These are phyloP conservation scores for Anolis carolinensis DNA, from an alignment of 2,113 vertebrate genomes.

Conservation along the genomic window DNA sequence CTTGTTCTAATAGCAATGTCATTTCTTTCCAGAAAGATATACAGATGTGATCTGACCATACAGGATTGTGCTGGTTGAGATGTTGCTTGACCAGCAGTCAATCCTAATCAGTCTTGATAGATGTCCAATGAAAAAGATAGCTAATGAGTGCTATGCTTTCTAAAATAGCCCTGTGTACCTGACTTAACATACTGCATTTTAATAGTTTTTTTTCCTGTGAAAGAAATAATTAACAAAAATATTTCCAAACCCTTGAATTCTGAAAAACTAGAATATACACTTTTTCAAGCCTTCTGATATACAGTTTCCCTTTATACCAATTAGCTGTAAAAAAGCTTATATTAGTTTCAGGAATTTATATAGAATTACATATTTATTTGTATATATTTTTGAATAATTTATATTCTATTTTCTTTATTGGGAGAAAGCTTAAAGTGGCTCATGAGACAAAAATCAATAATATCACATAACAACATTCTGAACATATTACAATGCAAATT, in stretches of 20 bases:
- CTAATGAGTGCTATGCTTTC: not conserved
- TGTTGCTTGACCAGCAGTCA: not conserved
- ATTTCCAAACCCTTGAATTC: not conserved
- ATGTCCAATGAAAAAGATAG: not conserved
- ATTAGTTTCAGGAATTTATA: not conserved
- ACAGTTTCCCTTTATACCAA: not conserved
- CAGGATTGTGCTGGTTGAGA: not conserved
- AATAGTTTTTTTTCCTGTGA: not conserved
- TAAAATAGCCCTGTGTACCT: not conserved
- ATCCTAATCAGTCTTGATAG: not conserved
- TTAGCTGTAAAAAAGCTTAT: not conserved
- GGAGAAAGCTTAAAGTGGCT: not conserved
- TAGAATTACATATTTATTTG: not conserved
- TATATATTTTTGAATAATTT: not conserved
- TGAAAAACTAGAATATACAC: not conserved
- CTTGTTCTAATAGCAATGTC: fast-evolving
- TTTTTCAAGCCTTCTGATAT: not conserved
- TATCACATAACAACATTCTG: not conserved
- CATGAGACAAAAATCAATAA: not conserved
- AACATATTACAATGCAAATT: not conserved
- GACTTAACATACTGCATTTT: not conserved
- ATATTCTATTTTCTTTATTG: not conserved
- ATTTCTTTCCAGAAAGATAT: not conserved
- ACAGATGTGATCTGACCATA: not conserved
- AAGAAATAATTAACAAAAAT: not conserved